Evolutionary conservation across 2,797 vertebrate species (phyloP).

Genomic region (Nannoperca australis): DNA sequence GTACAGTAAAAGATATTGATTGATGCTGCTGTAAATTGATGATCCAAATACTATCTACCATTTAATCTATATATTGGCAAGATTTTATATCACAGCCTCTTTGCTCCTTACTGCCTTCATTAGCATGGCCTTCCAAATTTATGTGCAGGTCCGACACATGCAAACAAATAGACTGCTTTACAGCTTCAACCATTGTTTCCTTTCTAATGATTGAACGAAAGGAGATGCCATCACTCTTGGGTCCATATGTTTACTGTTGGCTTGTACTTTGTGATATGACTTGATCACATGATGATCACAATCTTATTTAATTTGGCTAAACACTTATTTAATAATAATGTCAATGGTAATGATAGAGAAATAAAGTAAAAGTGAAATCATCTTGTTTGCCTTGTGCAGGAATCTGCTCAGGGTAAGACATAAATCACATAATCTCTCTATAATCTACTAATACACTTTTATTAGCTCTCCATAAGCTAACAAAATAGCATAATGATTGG

Average conservation of each 20-base stretch:
- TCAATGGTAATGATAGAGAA: slow-evolving; percentile 32
- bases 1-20: neutral
- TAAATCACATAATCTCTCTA: slow-evolving; percentile 8
- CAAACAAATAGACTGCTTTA: neutral
- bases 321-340: neutral
- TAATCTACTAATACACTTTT: slow-evolving; percentile 4
- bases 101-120: neutral
- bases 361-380: slow-evolving; percentile 21
- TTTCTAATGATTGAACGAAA: slow-evolving; percentile 6
- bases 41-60: neutral
- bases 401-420: slow-evolving; percentile 44
- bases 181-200: neutral
- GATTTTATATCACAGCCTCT: neutral
- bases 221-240: neutral
- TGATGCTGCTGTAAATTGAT: neutral
- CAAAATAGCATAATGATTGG: neutral
- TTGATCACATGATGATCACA: slow-evolving; percentile 11
- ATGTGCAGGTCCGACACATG: neutral
- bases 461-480: slow-evolving; percentile 21
- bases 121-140: neutral
- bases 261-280: slow-evolving; percentile 17
- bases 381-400: slow-evolving; percentile 32
- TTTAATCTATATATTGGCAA: neutral
- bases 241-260: slow-evolving; percentile 15
- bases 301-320: slow-evolving; percentile 39